A percentile compares a stretch with the other conserved stretches of the same genome.
Conservation (phyloP, 2,113 vertebrate genomes). For the Miniopterus natalensis region DNA sequence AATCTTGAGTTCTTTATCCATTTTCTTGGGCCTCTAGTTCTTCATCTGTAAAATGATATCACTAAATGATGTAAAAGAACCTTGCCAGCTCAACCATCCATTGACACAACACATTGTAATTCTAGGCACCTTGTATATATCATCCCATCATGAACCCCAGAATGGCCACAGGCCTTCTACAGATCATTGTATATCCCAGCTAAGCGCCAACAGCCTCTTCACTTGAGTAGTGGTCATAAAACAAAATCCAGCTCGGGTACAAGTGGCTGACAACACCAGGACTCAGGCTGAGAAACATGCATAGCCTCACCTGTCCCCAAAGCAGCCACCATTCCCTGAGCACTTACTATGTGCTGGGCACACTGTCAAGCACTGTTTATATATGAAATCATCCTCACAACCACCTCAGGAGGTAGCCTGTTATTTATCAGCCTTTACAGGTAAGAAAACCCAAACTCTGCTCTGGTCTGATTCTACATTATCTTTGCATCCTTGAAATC, state of each 20-base stretch:
- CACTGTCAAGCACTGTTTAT: neutral
- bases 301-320: neutral
- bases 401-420: neutral
- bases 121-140: neutral
- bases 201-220: conserved; percentile 58
- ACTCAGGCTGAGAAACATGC: neutral
- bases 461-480: neutral
- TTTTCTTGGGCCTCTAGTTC: conserved; percentile 4
- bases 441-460: neutral
- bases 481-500: neutral
- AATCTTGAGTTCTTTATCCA: neutral
- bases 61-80: neutral
- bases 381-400: neutral
- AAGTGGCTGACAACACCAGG: neutral
- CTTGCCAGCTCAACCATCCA: neutral
- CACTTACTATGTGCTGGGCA: neutral
- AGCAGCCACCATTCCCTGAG: neutral
- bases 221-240: conserved; percentile 50
- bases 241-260: neutral
- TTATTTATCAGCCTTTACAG: neutral
- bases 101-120: conserved; percentile 26
- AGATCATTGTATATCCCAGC: conserved; percentile 45
- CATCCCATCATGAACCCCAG: conserved; percentile 49
- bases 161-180: conserved; percentile 46
- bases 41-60: conserved; percentile 20